Percentiles rank a stretch among this genome's conserved stretches.
These are phyloP conservation scores for Lepidocyrtoides sp. DNA, from an alignment of 2,888 invertebrate species.

Conservation along the genomic window DNA sequence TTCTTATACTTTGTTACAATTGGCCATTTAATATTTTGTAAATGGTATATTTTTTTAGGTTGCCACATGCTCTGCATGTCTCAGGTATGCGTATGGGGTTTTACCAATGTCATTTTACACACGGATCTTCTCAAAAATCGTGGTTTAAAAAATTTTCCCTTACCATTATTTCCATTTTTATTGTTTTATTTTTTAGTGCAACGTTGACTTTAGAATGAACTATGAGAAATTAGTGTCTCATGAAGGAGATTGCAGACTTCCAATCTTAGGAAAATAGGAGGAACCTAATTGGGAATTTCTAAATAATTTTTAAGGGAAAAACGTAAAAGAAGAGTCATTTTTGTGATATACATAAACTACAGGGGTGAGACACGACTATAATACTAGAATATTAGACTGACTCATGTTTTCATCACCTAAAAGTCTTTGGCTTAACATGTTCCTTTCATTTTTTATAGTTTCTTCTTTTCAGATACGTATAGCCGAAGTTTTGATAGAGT, in stretches of 20 bases:
- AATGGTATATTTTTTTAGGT: slow-evolving; percentile 56
- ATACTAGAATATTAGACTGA: not conserved
- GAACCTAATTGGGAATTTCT: not conserved
- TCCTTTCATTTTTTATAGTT: no score
- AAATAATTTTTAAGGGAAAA: no score
- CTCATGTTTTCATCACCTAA: not conserved
- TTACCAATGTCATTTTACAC: slow-evolving; percentile 44
- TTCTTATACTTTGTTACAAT: no score
- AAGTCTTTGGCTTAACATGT: no score
- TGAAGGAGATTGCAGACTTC: slow-evolving; percentile 68
- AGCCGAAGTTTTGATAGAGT: no score
- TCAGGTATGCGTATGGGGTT: slow-evolving; percentile 72
- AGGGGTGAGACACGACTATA: slow-evolving; percentile 8
- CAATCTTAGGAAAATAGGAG: slow-evolving; percentile 52
- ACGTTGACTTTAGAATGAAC: slow-evolving; percentile 46
- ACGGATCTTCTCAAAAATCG: slow-evolving; percentile 22
- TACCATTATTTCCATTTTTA: slow-evolving; percentile 20
- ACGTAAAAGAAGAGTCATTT: not conserved
- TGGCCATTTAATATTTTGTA: not conserved
- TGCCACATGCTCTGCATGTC: slow-evolving; percentile 83
- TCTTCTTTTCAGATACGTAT: no score
- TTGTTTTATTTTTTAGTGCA: slow-evolving; percentile 54
- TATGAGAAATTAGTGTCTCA: slow-evolving; percentile 71
- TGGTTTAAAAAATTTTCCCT: slow-evolving; percentile 7
- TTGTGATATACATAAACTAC: slow-evolving; percentile 22